These are phyloP conservation scores for Trachelus stipa DNA, from an alignment of 2,888 invertebrate genomes.

Conservation along the genomic window DNA sequence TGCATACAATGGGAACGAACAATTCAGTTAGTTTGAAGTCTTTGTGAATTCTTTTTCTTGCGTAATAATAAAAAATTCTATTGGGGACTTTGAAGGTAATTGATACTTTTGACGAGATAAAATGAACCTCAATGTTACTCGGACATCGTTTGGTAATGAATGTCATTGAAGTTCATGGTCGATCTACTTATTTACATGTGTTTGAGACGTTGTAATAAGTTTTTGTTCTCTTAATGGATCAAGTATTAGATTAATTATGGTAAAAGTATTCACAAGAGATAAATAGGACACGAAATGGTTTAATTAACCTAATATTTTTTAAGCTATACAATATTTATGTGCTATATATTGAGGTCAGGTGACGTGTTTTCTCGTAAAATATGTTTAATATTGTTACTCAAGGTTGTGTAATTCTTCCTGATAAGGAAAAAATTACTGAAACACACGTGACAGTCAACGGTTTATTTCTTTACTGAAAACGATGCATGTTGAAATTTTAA, in stretches of 20 bases:
- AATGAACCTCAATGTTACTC: neutral
- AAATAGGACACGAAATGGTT: neutral
- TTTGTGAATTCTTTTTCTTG: too few species aligned
- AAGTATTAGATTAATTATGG: neutral
- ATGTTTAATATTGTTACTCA: neutral
- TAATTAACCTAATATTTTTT: neutral
- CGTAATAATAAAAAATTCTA: neutral
- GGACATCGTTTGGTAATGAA: neutral
- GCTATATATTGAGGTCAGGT: too few species aligned
- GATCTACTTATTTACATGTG: neutral
- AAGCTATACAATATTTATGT: neutral
- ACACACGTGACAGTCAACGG: neutral
- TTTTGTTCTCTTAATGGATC: neutral
- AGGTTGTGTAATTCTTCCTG: neutral
- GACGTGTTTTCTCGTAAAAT: too few species aligned
- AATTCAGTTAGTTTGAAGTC: neutral
- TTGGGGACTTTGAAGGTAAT: neutral
- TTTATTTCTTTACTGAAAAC: neutral
- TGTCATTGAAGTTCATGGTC: neutral
- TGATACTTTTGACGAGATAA: neutral
- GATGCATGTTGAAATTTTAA: neutral
- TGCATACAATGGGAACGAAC: neutral
- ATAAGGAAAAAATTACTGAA: neutral
- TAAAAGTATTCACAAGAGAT: neutral
- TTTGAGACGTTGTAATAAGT: neutral